Base-by-base conservation (phyloP, 1,140 invertebrate species). In the Nymphalis io region DNA sequence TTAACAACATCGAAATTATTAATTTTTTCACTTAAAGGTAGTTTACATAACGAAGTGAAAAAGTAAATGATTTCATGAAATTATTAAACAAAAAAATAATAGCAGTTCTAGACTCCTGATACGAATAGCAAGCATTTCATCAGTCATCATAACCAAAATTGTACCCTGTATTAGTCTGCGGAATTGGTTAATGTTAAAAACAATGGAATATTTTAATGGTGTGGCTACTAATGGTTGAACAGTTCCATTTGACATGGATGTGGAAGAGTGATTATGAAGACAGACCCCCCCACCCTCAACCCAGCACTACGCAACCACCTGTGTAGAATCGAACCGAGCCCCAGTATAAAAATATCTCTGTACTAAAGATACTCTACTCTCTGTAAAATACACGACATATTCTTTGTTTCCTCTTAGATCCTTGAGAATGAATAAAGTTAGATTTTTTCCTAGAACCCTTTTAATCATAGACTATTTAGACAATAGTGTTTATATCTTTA, bases 191-290 rank as follows among this genome's bases (percentile, higher is more conserved):
- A 67, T 69, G 72, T 75, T 55, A 78, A 73, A n/a, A 55, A 66
- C 57, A 73, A 63, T 20, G 42, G 72, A 67, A 76, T 69, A 76
- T 76, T 80, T 76, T 76, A 76, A 79, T 78, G 83, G 83, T 81
- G 81, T 76, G 84, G 87, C 86, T 82, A 82, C 69, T 84, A 80
- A 82, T 89, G 85, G 75, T 85, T 81, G 67, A 81, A 85, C 83
- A 81, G 70, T 82, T 76, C 82, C 84, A 84, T 83, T 87, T 81
- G 83, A 77, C 78, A 75, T 82, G 78, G 88, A 91, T 91, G 89
- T 91, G 89, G 89, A 91, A 91, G 89, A 91, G 89, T 91, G 85
- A 89, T 88, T 76, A 77, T 73, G 63, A 59, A 67, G 63, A 66
- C 46, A 64, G 27, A 3, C 65, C 65, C 65, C 65, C 60, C 70